Base-by-base conservation (phyloP, 2,888 invertebrate genomes). In the Orgyia antiqua region DNA sequence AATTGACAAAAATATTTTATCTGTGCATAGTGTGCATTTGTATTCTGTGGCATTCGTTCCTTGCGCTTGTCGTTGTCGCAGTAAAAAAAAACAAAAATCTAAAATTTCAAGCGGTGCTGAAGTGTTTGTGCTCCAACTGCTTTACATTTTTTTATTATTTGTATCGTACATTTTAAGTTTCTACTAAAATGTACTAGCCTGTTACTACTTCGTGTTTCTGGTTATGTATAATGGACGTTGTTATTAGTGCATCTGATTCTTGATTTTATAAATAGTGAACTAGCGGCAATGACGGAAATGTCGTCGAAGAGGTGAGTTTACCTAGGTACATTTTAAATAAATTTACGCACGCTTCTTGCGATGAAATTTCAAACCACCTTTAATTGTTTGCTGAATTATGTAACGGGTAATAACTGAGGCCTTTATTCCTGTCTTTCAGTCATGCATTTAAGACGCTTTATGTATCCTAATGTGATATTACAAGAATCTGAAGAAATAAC, bases 261-360 rank as follows among this genome's bases (percentile, higher is more conserved):
- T 65, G 52, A 57, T 55, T 60, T 39, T 33, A n/a, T 15, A 50
- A 36, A 42, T 57, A 63, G 61, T 63, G 61, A 60, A 29, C 2
- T 15, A 13, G 58, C 54, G 45, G 76, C 72, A 68, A 84, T 84
- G 83, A 83, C 71, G 58, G 83, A 84, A 73, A 83, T 75, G 70
- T 75, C 84, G 62, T 82, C 86, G 38, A 84, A 84, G 60, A 84
- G 78, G 84, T 80, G 72, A 75, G 72, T 64, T 45, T 44, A 13
- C 13, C 24, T 24, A n/a, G n/a, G n/a, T n/a, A 24, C 13, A 24
- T 13, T 10, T 23, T 23, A 11, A 23, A 42, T 36, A 42, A 19
- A 21, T 21, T 33, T 4, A 29, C 31, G 23, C 24, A 24, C 27
- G 4, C 24, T 30, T 30, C 12, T 10, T 18, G 11, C 12, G 10